phyloP scores from a whole-genome alignment of 2,797 vertebrate genomes.

The Pogonophryne albipinna region DNA sequence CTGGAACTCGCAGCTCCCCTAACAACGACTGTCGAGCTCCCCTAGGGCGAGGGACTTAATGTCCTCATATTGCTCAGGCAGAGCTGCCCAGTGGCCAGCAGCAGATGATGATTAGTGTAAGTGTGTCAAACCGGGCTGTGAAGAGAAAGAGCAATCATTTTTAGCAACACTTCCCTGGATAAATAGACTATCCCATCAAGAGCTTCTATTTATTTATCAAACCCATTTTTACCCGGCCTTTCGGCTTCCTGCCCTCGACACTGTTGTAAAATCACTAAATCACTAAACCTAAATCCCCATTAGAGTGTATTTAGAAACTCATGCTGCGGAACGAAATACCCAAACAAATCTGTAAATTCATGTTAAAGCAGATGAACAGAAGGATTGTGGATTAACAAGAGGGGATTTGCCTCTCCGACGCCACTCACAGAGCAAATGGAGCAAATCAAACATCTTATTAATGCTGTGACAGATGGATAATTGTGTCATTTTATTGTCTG shows the following conservation, averaged over 20 bases:
- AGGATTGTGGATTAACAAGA: conserved; percentile 82
- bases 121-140: conserved; percentile 29
- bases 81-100: conserved; percentile 45
- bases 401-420: conserved; percentile 78
- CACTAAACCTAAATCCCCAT: conserved; percentile 72
- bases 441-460: conserved; percentile 85
- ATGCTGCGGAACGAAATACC: conserved; percentile 64
- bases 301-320: conserved; percentile 69
- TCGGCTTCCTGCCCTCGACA: conserved; percentile 47
- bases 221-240: conserved; percentile 21
- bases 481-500: conserved; percentile 83
- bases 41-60: conserved; percentile 48
- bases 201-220: conserved; percentile 32
- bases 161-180: conserved; percentile 27
- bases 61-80: conserved; percentile 45
- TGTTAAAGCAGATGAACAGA: conserved; percentile 82
- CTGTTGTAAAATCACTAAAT: conserved; percentile 67
- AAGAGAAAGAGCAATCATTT: conserved; percentile 39
- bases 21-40: conserved; percentile 62
- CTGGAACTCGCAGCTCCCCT: conserved; percentile 59
- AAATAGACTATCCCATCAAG: conserved; percentile 27
- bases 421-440: conserved; percentile 75
- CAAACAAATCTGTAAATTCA: conserved; percentile 82
- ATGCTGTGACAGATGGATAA: conserved; percentile 82
- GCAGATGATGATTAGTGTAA: conserved; percentile 58